Percentiles rank a stretch among this genome's conserved stretches.
Conservation (phyloP, 2,113 vertebrate genomes). For the Coturnix japonica region DNA sequence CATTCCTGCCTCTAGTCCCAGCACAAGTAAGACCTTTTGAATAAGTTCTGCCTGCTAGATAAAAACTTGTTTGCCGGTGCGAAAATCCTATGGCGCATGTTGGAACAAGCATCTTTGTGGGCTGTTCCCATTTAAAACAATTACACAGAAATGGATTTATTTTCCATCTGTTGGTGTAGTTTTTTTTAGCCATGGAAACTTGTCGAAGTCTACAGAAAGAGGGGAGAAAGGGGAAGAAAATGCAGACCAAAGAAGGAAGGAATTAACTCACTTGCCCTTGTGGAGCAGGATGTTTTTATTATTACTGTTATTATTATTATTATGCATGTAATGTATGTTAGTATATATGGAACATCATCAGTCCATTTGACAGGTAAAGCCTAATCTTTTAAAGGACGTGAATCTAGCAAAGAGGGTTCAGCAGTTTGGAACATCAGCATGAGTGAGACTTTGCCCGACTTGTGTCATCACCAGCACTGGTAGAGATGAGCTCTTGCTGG, state of each 20-base stretch:
- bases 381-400: background rate
- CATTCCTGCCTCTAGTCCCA: conserved; percentile 63
- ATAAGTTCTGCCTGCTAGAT: conserved; percentile 60
- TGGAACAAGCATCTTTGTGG: conserved; percentile 61
- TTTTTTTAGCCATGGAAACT: background rate
- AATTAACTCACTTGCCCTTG: background rate
- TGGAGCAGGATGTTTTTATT: conserved; percentile 16
- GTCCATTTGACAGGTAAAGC: conserved; percentile 4
- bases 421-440: background rate
- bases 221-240: background rate
- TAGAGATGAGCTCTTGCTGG: background rate
- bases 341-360: background rate
- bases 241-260: background rate
- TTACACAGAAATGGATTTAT: background rate
- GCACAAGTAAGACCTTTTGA: conserved; percentile 66
- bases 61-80: conserved; percentile 70
- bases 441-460: background rate
- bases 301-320: background rate
- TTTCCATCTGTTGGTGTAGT: background rate
- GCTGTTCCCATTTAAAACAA: conserved; percentile 18
- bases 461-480: background rate
- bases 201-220: background rate
- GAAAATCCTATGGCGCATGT: conserved; percentile 43
- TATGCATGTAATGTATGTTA: background rate
- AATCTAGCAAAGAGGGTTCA: background rate